These are phyloP conservation scores for Trypoxylus dichotomus DNA, from an alignment of 1,140 invertebrate species.

Conservation along the genomic window DNA sequence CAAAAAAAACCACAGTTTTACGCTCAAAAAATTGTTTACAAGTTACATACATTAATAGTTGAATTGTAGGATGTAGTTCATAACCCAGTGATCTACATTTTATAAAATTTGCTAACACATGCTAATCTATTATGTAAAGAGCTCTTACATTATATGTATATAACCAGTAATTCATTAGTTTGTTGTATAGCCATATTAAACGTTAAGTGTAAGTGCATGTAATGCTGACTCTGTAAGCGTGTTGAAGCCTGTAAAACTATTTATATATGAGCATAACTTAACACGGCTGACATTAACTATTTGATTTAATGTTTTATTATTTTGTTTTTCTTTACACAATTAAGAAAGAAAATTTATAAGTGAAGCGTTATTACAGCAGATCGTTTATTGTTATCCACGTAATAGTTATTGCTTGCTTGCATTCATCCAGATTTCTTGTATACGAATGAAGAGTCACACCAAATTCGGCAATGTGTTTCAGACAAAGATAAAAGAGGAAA, in stretches of 20 bases:
- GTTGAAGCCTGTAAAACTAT: background rate
- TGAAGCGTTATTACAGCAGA: background rate
- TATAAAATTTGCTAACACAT: no score
- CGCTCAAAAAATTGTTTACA: no score
- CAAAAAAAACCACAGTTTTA: no score
- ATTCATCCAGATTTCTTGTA: conserved; percentile 8
- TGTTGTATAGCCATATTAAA: no score
- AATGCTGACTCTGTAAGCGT: background rate
- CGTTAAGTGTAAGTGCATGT: no score
- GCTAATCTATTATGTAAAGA: no score
- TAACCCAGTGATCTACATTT: no score
- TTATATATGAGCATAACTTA: background rate
- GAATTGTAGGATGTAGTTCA: no score
- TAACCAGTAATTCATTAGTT: background rate
- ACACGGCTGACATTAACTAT: background rate
- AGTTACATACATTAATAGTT: no score
- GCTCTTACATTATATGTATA: no score
- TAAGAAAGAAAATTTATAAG: background rate
- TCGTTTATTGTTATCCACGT: background rate
- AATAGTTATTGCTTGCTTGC: conserved; percentile 7
- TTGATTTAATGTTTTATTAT: conserved; percentile 4
- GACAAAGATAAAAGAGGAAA: conserved; percentile 1
- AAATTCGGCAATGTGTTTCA: background rate
- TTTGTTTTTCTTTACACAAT: background rate
- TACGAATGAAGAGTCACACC: background rate